These are phyloP conservation scores for Drosophila yooni DNA, from an alignment of 2,888 invertebrate species.

Conservation along the genomic window DNA sequence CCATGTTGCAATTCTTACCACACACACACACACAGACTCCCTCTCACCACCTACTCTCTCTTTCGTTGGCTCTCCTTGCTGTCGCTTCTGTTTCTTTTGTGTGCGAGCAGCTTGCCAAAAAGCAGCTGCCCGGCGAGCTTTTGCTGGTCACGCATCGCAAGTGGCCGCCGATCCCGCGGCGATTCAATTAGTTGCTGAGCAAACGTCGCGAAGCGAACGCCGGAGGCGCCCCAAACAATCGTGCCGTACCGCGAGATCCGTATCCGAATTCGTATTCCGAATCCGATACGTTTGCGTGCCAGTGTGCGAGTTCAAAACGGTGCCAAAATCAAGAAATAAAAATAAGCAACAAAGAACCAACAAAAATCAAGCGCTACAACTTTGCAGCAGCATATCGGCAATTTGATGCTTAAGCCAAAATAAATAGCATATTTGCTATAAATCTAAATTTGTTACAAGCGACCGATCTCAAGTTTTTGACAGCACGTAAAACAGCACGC, in stretches of 20 bases:
- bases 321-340: conserved; percentile 56
- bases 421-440: conserved; percentile 58
- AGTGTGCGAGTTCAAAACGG: conserved; percentile 47
- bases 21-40: not conserved
- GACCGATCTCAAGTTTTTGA: conserved; percentile 68
- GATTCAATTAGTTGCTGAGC: conserved; percentile 62
- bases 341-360: conserved; percentile 28
- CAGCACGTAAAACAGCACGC: conserved; percentile 39
- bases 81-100: conserved; percentile 3
- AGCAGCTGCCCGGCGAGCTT: conserved; percentile 58
- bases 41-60: conserved; percentile 1
- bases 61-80: conserved; percentile 1
- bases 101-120: conserved; percentile 45
- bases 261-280: conserved; percentile 53
- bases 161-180: conserved; percentile 29
- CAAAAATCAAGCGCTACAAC: conserved; percentile 12
- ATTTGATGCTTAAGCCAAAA: conserved; percentile 69
- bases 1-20: conserved; percentile 51
- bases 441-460: conserved; percentile 45
- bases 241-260: conserved; percentile 56
- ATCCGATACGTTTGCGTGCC: conserved; percentile 64
- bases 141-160: conserved; percentile 59
- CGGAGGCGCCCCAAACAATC: conserved; percentile 51
- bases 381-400: conserved; percentile 55
- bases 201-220: conserved; percentile 62